Evolutionary conservation across 1,140 invertebrate genomes (phyloP), one percentile per base, ranked within the genome.

Genomic region (Acromyrmex charruanus): DNA sequence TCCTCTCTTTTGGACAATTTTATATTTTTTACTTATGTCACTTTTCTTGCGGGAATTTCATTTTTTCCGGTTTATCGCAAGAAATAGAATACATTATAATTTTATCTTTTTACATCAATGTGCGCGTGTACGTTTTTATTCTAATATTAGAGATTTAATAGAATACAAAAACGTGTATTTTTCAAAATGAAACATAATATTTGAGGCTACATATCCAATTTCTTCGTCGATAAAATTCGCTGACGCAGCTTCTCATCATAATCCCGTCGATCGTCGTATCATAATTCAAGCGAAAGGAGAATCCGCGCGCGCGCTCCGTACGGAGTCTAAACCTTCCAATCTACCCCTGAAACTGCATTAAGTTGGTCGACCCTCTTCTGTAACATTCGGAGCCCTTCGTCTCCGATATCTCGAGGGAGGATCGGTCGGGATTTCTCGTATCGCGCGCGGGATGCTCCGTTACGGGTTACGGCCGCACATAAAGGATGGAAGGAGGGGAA

Each of bases 351-450:
- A 84, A 84, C 69, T 75, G 39, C 55, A 84, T 84, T 84, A 84
- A 84, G 69, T 84, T 25, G 55, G 35, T 6, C 80, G 80, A 82
- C 55, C 68, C 69, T 74, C 58, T 59, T 51, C 55, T 59, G 51
- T 21, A 72, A 59, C 79, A 28, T 72, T 72, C 66, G 25, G 16
- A 81, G 18, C 39, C 55, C 69, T 44, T n/a, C 18, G 31, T 14
- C 49, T 39, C 58, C 80, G 69, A 74, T 84, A 84, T 84, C 80
- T 84, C 69, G 7, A 59, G 80, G 80, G 55, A 74, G 12, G 18
- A 53, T 44, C 35, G 58, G 39, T 51, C 65, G 68, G 68, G 69
- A 84, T 84, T 74, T 75, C 69, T 75, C 80, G 69, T 75, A 75
- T 84, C 28, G 55, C 44, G 55, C 44, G 68, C 66, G 53, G 77